phyloP scores from a whole-genome alignment of 2,888 invertebrate species.

The Hemicrepidius hirtus region DNA sequence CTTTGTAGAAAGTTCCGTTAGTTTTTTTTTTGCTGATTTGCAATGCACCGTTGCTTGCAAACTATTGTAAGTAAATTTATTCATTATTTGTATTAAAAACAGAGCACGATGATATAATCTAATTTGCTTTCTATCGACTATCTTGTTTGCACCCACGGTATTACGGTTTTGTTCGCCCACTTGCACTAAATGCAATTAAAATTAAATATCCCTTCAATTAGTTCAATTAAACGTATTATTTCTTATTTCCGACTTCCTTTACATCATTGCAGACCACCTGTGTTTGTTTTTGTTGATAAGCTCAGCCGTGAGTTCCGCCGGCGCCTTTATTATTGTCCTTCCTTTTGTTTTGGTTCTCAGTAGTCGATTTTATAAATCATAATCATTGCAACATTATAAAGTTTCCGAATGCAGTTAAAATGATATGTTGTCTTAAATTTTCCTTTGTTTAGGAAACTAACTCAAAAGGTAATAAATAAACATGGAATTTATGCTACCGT shows the following conservation, averaged over 20 bases:
- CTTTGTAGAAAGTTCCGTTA: constrained; percentile 12
- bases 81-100: constrained; percentile 4
- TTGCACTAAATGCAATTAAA: constrained; percentile 14
- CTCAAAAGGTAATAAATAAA: too few species aligned
- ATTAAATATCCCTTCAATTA: constrained; percentile 32
- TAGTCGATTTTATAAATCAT: too few species aligned
- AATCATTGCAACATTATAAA: too few species aligned
- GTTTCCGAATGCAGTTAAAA: too few species aligned
- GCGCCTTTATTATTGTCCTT: too few species aligned
- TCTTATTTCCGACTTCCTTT: constrained; percentile 23
- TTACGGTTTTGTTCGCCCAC: neutral
- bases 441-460: too few species aligned
- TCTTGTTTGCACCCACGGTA: neutral
- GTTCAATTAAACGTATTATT: constrained; percentile 34
- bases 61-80: constrained; percentile 8
- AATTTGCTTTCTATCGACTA: constrained; percentile 7
- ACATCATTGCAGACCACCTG: constrained; percentile 1
- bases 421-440: too few species aligned
- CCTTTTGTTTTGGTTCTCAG: too few species aligned
- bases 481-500: too few species aligned
- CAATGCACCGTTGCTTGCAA: constrained; percentile 3
- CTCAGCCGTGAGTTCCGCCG: too few species aligned
- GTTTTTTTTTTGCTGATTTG: neutral
- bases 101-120: neutral
- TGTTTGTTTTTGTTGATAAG: neutral